Base-by-base conservation (phyloP, 1,140 invertebrate species). In the Meteorus sp. region DNA sequence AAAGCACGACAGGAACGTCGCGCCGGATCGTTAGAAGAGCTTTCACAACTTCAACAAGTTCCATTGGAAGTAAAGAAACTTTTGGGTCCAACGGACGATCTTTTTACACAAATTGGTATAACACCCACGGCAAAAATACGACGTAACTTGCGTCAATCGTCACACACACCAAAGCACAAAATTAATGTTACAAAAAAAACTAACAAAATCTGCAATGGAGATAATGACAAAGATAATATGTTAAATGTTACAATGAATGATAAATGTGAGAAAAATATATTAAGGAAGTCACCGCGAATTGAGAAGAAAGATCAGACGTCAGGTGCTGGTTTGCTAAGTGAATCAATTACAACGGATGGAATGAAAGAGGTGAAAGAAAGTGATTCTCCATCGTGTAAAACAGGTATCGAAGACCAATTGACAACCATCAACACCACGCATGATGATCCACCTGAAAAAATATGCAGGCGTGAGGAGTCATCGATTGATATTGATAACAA, bases 241-340 rank as follows among this genome's bases (percentile, higher is more conserved):
- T 4, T 48, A 3, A 9, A 50, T 11, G 35, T 58, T 47, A 13
- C 44, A 25, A 6, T n/a, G 20, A 9, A n/a, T 15, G 23, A 37
- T 3, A n/a, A 44, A 44, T 25, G 9, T 20, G 22, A 50, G 17
- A 57, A 55, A 59, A 41, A 31, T 5, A 19, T 20, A 1, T 9
- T 65, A 17, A 68, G 69, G 55, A 74, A 73, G 47, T 75, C 73
- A 0, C 52, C 67, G 29, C 69, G 69, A 33, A 73, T 63, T 0
- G 74, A 63, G 29, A 74, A 64, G n/a, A 53, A 53, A 15, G 27
- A 47, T 15, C n/a, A n/a, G n/a, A n/a, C n/a, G n/a, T n/a, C n/a
- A n/a, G n/a, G n/a, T n/a, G n/a, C n/a, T n/a, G n/a, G n/a, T n/a
- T n/a, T n/a, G n/a, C n/a, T n/a, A n/a, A n/a, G n/a, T n/a, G n/a